phyloP scores from a whole-genome alignment of 2,888 invertebrate genomes.

The Athalia cordata region DNA sequence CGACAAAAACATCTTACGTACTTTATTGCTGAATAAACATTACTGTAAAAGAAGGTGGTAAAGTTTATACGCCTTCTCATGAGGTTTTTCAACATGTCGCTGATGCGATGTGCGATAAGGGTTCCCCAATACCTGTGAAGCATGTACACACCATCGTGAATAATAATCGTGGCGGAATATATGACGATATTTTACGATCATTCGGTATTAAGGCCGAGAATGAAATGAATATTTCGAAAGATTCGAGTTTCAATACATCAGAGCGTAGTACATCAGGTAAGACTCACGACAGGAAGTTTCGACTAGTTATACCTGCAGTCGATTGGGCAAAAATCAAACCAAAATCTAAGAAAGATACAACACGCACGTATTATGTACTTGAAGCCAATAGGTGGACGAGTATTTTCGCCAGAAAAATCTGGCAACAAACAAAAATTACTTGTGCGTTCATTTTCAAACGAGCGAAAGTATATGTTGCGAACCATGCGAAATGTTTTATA shows the following conservation, averaged over 20 bases:
- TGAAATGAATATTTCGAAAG: background rate
- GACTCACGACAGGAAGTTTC: background rate
- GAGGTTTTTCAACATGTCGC: conserved; percentile 39
- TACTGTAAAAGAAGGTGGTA: conserved; percentile 39
- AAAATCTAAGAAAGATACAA: background rate
- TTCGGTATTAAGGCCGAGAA: background rate
- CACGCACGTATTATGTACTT: background rate
- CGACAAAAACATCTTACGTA: background rate
- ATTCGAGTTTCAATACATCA: background rate
- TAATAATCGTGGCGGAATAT: conserved; percentile 45
- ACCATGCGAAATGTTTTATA: background rate
- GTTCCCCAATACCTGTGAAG: conserved; percentile 40
- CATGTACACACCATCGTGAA: conserved; percentile 47
- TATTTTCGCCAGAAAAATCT: background rate
- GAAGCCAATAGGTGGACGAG: conserved; percentile 8
- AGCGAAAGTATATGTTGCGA: background rate
- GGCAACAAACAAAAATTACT: no score
- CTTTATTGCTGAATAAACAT: background rate
- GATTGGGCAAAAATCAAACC: conserved; percentile 7
- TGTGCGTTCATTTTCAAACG: background rate
- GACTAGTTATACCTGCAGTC: background rate
- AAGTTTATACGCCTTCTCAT: conserved; percentile 35
- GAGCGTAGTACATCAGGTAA: background rate
- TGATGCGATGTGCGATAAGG: conserved; percentile 43
- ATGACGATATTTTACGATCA: conserved; percentile 20